Conservation (phyloP, 35 echinoderm and acorn worm genomes). For the Ptychodera flava region DNA sequence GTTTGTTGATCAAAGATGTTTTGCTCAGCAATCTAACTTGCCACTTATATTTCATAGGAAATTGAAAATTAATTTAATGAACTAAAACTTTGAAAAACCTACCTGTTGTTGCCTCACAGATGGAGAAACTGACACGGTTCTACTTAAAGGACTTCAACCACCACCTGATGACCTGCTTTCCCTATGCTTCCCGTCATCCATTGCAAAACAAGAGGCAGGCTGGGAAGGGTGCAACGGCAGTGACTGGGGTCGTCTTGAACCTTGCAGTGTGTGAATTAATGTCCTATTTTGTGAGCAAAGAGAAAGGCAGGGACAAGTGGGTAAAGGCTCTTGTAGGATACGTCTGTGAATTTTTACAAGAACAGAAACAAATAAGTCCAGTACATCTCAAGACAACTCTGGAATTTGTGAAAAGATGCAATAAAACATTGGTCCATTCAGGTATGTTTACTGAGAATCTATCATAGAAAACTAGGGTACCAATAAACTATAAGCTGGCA, state of each 20-base stretch:
- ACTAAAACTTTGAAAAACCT: no score
- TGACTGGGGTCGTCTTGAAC: slow-evolving; percentile 31
- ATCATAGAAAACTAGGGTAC: no score
- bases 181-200: slow-evolving; percentile 10
- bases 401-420: neutral
- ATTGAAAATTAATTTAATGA: no score
- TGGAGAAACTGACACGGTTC: slow-evolving; percentile 11
- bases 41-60: no score
- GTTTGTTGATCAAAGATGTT: no score
- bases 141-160: slow-evolving; percentile 52
- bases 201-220: slow-evolving; percentile 26
- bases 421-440: no score
- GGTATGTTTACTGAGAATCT: no score
- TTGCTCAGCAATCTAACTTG: no score
- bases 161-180: slow-evolving; percentile 50
- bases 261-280: slow-evolving; percentile 49
- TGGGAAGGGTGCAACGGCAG: slow-evolving; percentile 2
- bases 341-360: slow-evolving; percentile 23
- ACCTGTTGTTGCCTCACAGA: no score
- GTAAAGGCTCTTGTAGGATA: slow-evolving; percentile 34
- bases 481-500: no score
- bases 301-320: slow-evolving; percentile 30
- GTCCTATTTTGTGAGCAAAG: slow-evolving; percentile 48
- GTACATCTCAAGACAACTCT: neutral
- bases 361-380: neutral